Base-by-base conservation (phyloP, 2,113 vertebrate genomes). In the Onychostoma macrolepis region DNA sequence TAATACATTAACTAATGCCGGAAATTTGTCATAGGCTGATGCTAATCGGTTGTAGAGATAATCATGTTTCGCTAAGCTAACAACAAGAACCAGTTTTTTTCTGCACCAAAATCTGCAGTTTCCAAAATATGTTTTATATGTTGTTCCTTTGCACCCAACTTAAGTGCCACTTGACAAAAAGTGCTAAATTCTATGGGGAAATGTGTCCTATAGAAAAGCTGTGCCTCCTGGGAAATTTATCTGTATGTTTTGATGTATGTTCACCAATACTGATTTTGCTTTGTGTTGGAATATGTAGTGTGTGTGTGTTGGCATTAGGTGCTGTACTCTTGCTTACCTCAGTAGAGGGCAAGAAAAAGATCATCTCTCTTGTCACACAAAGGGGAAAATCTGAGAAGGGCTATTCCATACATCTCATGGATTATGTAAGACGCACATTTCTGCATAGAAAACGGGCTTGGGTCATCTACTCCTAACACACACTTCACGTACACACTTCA, bases 401-500 rank as follows among this genome's bases (percentile, higher is more conserved):
- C 86, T 90, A 63, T 93, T 94, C 85, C 63, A 83, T 79, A 90
- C 80, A 82, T 88, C 89, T 87, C 86, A 89, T 90, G 89, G 86
- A 92, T 94, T 93, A 93, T 92, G 92, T 93, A 93, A 94, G 91
- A 69, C 80, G 89, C 89, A 89, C 90, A 86, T 92, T 87, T 89
- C 87, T 65, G 85, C 58, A 26, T 87, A 89, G 80, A 45, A 74
- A 58, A 71, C 17, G 33, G 28, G 38, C 21, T 87, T 63, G 30
- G 48, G 67, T 75, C 69, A 89, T 67, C 36, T 80, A 41, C 45
- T 17, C 43, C n/a, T 9, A 53, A 48, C 28, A 89, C 72, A 28
- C 41, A 74, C 38, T 26, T 69, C 12, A 33, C 4, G 26, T 71
- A 71, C 67, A 72, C 67, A 30, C 12, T 19, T 17, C 88, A 91